phyloP scores from a whole-genome alignment of 2,113 vertebrate genomes.

The Larimichthys polyactis region DNA sequence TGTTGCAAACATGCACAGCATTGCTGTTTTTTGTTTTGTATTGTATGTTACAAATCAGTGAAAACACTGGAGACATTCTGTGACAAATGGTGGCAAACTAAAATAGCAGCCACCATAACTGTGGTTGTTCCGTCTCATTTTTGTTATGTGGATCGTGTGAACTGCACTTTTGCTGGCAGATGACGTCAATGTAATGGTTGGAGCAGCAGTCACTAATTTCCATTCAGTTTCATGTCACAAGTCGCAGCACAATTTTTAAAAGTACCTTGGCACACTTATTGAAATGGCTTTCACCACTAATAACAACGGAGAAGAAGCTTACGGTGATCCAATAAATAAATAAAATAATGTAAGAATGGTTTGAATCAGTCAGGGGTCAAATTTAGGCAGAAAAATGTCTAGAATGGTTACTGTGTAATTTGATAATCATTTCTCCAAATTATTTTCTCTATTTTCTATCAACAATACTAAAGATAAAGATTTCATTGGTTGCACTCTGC shows the following conservation, averaged over 20 bases:
- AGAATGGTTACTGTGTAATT: neutral
- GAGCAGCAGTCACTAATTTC: neutral
- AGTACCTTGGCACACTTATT: neutral
- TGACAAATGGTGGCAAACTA: neutral
- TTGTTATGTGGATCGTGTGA: neutral
- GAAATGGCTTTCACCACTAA: neutral
- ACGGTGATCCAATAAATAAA: no score
- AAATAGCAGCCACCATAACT: neutral
- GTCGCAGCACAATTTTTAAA: neutral
- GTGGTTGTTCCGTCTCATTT: neutral
- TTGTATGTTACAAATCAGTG: neutral
- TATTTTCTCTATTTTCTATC: neutral
- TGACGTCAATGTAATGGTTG: neutral
- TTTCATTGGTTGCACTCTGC: neutral
- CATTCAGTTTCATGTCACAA: neutral
- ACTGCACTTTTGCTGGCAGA: neutral
- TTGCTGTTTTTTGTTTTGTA: neutral
- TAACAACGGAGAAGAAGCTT: no score
- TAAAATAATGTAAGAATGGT: neutral
- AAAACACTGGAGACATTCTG: neutral
- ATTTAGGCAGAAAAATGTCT: neutral
- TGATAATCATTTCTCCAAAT: no score
- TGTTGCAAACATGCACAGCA: neutral
- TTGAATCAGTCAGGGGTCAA: neutral
- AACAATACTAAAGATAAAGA: neutral